Evolutionary conservation across 1,140 invertebrate genomes (phyloP), one percentile per base, ranked within the genome.

Genomic region (Eufriesea mexicana): DNA sequence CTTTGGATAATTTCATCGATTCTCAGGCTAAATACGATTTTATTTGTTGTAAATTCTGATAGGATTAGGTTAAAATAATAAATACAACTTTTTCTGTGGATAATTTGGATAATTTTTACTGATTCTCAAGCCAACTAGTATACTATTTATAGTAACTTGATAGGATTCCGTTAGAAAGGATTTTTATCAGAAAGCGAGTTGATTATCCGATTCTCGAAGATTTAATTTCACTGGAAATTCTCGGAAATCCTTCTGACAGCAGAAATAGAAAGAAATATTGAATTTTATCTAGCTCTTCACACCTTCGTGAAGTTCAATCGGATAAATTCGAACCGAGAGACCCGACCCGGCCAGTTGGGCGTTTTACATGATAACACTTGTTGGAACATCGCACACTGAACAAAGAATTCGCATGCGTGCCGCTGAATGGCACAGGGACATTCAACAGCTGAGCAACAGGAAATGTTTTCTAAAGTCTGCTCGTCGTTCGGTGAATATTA

Each of bases 401-500:
- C 57, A 54, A 62, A 23, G 18, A 61, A 73, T 28, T 71, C 47
- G 23, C 61, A 72, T 28, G 42, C 25, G 76, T 57, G 62, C 4
- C 57, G 79, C 14, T 20, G 79, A 23, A 67, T 55, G 12, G 9
- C 23, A 42, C 51, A 64, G 70, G 55, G 59, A 23, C 64, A 59
- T 55, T 64, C 47, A 79, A 51, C 45, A 67, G 42, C 71, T 75
- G 72, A 81, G 79, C 79, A 76, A 81, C 62, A 76, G 72, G 72
- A 81, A 75, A 42, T 66, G 70, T 73, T 73, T 18, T 49, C 35
- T 35, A 35, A 71, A 79, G 23, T 79, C 55, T 72, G 67, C 67
- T 54, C 35, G 59, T 74, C 49, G 47, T 71, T 72, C 68, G 54
- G 51, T n/a, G 79, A 76, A 76, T 82, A 82, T 82, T 82, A 82